Conservation (phyloP, 2,113 vertebrate species). For the Cervus canadensis region DNA sequence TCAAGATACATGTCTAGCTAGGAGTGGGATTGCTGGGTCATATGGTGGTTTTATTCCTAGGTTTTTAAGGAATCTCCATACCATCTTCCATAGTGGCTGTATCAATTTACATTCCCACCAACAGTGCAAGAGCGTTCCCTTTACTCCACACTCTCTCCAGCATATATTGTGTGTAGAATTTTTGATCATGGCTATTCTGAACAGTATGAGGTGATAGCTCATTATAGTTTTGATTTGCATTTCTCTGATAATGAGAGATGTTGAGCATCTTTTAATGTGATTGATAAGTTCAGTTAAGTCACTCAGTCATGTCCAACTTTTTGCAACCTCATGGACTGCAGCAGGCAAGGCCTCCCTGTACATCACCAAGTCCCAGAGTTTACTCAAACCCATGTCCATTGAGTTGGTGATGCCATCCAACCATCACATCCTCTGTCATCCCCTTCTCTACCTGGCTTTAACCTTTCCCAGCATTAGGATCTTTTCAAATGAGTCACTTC, state of each 20-base stretch:
- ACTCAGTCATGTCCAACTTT: not conserved
- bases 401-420: not conserved
- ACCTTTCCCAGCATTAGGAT: not conserved
- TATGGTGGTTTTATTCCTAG: not conserved
- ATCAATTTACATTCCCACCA: not conserved
- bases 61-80: not conserved
- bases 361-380: not conserved
- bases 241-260: not conserved
- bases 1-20: not conserved
- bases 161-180: not conserved
- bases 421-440: not conserved
- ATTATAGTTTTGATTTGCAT: not conserved
- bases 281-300: not conserved
- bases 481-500: not conserved
- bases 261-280: not conserved
- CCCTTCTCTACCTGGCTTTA: not conserved
- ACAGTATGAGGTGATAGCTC: not conserved
- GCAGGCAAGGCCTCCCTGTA: not conserved
- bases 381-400: not conserved
- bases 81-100: not conserved
- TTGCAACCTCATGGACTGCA: not conserved
- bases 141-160: not conserved
- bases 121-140: not conserved
- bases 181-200: not conserved
- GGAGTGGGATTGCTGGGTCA: not conserved